A percentile compares a stretch with the other conserved stretches of the same genome.
Conservation (phyloP, 2,888 invertebrate genomes). For the Leptogaster cylindrica region DNA sequence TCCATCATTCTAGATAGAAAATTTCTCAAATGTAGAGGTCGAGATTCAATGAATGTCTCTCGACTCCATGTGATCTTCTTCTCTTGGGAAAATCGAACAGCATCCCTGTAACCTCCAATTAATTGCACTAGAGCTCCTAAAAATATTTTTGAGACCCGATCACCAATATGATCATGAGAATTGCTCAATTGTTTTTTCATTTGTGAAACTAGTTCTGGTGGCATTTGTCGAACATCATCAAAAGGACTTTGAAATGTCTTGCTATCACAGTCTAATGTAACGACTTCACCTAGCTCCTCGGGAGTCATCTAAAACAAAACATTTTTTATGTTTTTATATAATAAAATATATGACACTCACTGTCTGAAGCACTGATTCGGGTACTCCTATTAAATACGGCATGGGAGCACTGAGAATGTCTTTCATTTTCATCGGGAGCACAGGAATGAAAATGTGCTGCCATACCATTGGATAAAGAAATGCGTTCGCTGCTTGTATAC, state of each 20-base stretch:
- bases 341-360: conserved; percentile 59
- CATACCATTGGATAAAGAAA: conserved; percentile 98
- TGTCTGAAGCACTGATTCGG: conserved; percentile 74
- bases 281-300: conserved; percentile 91
- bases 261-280: conserved; percentile 90
- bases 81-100: conserved; percentile 76
- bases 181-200: conserved; percentile 60
- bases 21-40: conserved; percentile 83
- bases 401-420: conserved; percentile 95
- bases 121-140: conserved; percentile 85
- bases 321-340: conserved; percentile 21
- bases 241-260: conserved; percentile 87
- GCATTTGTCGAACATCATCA: conserved; percentile 87
- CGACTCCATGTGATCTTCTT: conserved; percentile 83
- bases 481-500: conserved; percentile 92
- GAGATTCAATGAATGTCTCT: conserved; percentile 85
- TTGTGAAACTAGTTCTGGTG: conserved; percentile 81
- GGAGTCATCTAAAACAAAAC: conserved; percentile 64
- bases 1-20: conserved; percentile 90
- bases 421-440: conserved; percentile 85
- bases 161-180: conserved; percentile 76
- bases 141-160: conserved; percentile 92
- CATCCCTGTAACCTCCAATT: conserved; percentile 94
- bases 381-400: conserved; percentile 97
- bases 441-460: conserved; percentile 98